Conservation (phyloP, 2,888 invertebrate genomes). For the Stenolophus ochropezus region DNA sequence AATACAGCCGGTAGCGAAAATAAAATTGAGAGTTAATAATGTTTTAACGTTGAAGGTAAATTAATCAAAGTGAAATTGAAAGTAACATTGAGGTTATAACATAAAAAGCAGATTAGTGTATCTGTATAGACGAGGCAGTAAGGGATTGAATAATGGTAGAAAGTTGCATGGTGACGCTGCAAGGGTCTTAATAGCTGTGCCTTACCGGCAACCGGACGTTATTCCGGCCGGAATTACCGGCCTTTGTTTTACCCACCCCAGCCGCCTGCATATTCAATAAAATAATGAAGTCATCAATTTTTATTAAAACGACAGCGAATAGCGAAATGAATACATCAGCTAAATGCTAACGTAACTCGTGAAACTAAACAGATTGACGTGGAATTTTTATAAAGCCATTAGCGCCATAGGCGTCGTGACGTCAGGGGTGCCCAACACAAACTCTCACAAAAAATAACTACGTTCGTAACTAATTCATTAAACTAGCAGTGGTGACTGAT, state of each 20-base stretch:
- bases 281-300: conserved; percentile 60
- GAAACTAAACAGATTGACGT: conserved; percentile 55
- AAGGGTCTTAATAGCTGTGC: background rate
- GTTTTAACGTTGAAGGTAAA: no score
- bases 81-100: background rate
- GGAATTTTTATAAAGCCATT: conserved; percentile 58
- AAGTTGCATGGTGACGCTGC: background rate
- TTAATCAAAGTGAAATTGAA: no score
- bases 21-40: no score
- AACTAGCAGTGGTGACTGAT: no score
- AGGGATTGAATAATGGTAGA: background rate
- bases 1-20: no score
- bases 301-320: conserved; percentile 57
- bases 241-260: conserved; percentile 25
- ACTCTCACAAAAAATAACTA: no score
- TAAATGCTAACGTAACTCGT: conserved; percentile 10
- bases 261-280: conserved; percentile 54
- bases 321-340: conserved; percentile 56
- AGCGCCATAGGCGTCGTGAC: conserved; percentile 24
- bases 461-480: no score
- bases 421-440: no score
- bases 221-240: conserved; percentile 12
- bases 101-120: background rate
- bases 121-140: no score
- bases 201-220: conserved; percentile 10